Evolutionary conservation across 2,797 vertebrate genomes (phyloP), one percentile per base, ranked within the genome.

Genomic region (Melanitta fusca): DNA sequence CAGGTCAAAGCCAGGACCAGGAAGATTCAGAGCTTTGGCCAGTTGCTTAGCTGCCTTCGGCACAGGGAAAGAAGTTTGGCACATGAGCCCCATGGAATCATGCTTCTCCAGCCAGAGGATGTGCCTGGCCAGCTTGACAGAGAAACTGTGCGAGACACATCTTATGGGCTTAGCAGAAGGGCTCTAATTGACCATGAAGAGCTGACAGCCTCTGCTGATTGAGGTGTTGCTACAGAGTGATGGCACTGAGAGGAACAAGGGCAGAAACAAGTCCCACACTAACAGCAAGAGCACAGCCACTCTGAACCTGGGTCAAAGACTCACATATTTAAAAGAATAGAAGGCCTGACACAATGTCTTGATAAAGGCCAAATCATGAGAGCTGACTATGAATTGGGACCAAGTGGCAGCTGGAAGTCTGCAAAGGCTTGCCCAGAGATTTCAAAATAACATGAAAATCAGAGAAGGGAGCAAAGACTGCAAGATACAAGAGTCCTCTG

Each of bases 41-140:
- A 45, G 57, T 65, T 5, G 0, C 39, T 82, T 28, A 80, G 16
- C 72, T 93, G 68, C 56, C 75, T 66, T 77, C 62, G 21, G 71
- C 65, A 24, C 39, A 41, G 32, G 69, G 62, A 25, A 87, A 79
- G 39, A 64, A 41, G 11, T 89, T 25, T 60, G 71, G 13, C 19
- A 27, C 39, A n/a, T 1, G 5, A 80, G 39, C 87, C 47, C 21
- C 25, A 45, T 24, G 65, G 27, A 82, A 79, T 1, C 0, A 0
- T 88, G 13, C 12, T 91, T 91, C 62, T 86, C 22, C 41, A 86
- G 70, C 22, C 78, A 86, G 80, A 65, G 32, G 11, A 8, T 72
- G 20, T 39, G 12, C 43, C 49, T 45, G 36, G 61, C 61, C 64
- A 94, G 64, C n/a, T 68, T 2, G 2, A 38, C 53, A 61, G 36